These are phyloP conservation scores for Tipula helvola DNA, from an alignment of 2,888 invertebrate species.

Conservation along the genomic window DNA sequence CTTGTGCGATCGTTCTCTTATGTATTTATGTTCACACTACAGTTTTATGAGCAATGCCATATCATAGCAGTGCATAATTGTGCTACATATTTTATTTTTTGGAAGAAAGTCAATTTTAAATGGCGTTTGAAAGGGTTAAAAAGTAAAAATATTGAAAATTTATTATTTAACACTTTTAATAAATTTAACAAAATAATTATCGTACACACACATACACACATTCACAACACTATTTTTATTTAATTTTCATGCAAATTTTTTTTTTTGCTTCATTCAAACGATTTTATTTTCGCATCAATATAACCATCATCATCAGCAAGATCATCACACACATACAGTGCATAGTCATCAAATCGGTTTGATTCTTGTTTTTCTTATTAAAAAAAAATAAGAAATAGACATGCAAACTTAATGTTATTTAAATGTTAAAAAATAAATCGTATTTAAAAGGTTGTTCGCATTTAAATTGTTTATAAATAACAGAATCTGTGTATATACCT, in stretches of 20 bases:
- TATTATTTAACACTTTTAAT: constrained; percentile 4
- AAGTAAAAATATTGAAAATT: background rate
- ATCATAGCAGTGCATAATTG: too few species aligned
- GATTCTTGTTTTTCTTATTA: background rate
- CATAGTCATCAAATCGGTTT: background rate
- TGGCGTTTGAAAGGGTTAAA: too few species aligned
- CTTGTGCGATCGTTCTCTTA: too few species aligned
- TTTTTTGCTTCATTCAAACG: background rate
- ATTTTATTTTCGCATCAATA: background rate
- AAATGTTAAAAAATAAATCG: constrained; percentile 4
- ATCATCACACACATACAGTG: background rate
- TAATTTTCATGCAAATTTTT: constrained; percentile 4
- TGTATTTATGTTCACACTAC: too few species aligned
- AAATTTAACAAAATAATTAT: background rate
- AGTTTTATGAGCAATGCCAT: too few species aligned
- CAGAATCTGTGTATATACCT: background rate
- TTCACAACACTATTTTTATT: background rate
- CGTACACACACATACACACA: background rate
- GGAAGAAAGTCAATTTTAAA: too few species aligned
- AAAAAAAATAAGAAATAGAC: background rate
- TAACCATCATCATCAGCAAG: background rate
- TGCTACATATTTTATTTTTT: too few species aligned
- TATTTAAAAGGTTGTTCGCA: background rate
- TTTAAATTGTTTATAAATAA: background rate
- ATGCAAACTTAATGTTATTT: constrained; percentile 4